Percentiles rank a stretch among this genome's conserved stretches.
Conservation (phyloP, 2,888 invertebrate genomes). For the Lithophane socia region DNA sequence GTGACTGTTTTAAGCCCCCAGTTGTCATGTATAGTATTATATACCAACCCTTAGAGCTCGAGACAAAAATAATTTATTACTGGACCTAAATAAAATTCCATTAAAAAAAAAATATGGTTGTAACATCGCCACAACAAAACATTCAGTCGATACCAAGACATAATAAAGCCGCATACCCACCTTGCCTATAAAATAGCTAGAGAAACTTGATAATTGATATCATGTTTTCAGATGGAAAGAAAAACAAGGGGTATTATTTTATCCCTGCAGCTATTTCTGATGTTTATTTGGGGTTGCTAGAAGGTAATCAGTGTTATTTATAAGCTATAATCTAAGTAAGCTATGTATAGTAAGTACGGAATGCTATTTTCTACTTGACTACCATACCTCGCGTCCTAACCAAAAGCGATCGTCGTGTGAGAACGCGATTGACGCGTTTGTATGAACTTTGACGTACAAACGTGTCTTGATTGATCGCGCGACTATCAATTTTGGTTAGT, state of each 20-base stretch:
- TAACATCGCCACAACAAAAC: neutral
- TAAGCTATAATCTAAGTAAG: neutral
- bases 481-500: no score
- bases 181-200: slow-evolving; percentile 27
- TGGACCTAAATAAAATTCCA: neutral
- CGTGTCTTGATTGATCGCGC: no score
- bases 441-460: no score
- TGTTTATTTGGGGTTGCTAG: slow-evolving; percentile 7
- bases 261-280: slow-evolving; percentile 9
- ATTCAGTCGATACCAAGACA: neutral
- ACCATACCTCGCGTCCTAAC: no score
- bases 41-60: neutral
- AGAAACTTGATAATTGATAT: slow-evolving; percentile 45
- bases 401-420: no score
- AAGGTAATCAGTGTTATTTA: neutral
- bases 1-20: no score
- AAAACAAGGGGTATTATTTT: slow-evolving; percentile 48
- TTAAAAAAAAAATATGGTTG: neutral
- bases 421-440: no score
- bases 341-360: neutral
- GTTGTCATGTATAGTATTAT: no score
- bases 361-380: neutral
- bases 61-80: neutral
- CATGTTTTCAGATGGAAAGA: slow-evolving; percentile 37
- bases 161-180: slow-evolving; percentile 16